A percentile compares a stretch with the other conserved stretches of the same genome.
These are phyloP conservation scores for Laticauda laticaudata DNA, from an alignment of 2,113 vertebrate species.

Conservation along the genomic window DNA sequence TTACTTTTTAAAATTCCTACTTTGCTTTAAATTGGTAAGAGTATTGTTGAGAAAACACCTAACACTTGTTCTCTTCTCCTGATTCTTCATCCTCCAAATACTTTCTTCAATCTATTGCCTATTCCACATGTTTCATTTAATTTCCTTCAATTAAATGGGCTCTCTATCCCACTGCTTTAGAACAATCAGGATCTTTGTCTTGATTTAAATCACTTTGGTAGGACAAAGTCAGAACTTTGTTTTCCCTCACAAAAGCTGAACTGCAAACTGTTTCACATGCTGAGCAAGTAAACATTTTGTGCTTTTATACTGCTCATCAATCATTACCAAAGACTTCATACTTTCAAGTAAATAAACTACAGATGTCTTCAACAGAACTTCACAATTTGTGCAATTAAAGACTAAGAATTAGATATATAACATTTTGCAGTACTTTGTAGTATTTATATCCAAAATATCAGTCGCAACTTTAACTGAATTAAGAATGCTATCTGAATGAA, in stretches of 20 bases:
- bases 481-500: background rate
- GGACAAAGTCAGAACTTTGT: background rate
- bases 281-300: background rate
- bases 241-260: background rate
- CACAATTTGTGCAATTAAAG: background rate
- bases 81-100: background rate
- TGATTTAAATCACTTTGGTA: background rate
- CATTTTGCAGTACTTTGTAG: background rate
- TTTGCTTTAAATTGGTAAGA: background rate
- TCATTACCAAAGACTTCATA: background rate
- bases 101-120: background rate
- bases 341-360: background rate
- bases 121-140: background rate
- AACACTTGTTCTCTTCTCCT: background rate
- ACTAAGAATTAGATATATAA: background rate
- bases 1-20: background rate
- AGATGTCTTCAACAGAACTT: background rate
- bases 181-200: background rate
- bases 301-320: background rate
- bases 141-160: background rate
- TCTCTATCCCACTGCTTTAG: background rate
- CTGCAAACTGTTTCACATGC: background rate
- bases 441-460: background rate
- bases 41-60: background rate
- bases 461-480: background rate